Percentiles rank a stretch among this genome's conserved stretches.
Conservation (phyloP, 2,888 invertebrate species). For the Osmoderma eremita region DNA sequence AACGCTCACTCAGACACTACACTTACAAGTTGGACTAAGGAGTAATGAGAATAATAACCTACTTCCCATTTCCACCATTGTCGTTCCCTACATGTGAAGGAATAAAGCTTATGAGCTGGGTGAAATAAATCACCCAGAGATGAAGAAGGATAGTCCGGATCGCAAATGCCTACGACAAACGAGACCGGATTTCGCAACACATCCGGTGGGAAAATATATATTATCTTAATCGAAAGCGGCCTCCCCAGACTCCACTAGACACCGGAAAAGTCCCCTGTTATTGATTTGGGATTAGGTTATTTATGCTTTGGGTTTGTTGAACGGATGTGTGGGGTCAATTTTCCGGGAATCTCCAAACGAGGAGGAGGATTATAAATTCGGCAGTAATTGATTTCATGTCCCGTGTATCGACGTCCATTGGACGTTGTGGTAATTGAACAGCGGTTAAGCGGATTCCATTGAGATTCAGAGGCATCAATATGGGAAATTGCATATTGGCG, state of each 20-base stretch:
- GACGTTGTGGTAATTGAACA: no score
- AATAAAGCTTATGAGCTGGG: conserved; percentile 29
- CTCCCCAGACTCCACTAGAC: conserved; percentile 27
- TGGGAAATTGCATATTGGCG: no score
- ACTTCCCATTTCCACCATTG: not conserved
- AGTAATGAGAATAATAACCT: conserved; percentile 4
- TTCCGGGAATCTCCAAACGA: conserved; percentile 19
- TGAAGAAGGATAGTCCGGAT: conserved; percentile 44
- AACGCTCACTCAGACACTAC: conserved; percentile 4
- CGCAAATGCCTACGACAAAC: conserved; percentile 46
- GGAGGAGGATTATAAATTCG: conserved; percentile 19
- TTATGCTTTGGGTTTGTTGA: conserved; percentile 37
- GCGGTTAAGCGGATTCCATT: no score
- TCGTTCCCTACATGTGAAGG: not conserved
- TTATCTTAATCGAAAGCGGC: conserved; percentile 47
- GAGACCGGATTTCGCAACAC: conserved; percentile 46
- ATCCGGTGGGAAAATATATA: conserved; percentile 47
- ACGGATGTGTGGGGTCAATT: conserved; percentile 26
- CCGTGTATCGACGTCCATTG: no score
- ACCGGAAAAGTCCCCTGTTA: conserved; percentile 35
- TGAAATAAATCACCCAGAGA: conserved; percentile 46
- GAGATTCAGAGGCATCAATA: no score
- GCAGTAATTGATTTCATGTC: conserved; percentile 4
- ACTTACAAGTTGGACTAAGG: not conserved
- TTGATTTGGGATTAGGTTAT: conserved; percentile 46